Percentiles rank a stretch among this genome's conserved stretches.
phyloP scores from a whole-genome alignment of 2,797 vertebrate genomes.

The Phoebastria nigripes region DNA sequence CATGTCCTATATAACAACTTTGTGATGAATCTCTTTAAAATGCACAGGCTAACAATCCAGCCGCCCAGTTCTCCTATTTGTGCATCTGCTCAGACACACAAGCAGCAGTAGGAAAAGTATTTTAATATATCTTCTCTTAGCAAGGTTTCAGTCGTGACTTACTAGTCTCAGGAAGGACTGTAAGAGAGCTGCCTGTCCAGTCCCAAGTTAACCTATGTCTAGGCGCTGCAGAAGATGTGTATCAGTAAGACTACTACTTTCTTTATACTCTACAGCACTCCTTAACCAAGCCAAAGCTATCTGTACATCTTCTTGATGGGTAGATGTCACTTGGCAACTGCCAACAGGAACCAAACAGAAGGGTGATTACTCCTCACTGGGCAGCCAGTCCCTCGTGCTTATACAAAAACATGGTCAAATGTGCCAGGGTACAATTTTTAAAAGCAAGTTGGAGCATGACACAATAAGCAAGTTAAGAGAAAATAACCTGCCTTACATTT shows the following conservation, averaged over 20 bases:
- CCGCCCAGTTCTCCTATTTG: neutral
- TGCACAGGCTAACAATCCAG: neutral
- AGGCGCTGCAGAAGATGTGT: neutral
- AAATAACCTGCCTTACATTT: neutral
- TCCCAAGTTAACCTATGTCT: neutral
- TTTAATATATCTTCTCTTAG: neutral
- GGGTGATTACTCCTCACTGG: neutral
- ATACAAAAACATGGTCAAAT: neutral
- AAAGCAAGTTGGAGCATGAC: neutral
- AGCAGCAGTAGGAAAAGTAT: neutral
- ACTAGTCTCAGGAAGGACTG: neutral
- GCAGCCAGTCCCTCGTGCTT: neutral
- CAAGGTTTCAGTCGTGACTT: neutral
- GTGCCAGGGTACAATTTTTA: neutral
- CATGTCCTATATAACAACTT: constrained; percentile 8
- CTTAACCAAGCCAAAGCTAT: neutral
- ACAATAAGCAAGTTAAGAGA: neutral
- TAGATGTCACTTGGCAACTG: neutral
- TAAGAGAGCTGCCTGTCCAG: neutral
- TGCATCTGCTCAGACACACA: neutral
- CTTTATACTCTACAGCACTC: neutral
- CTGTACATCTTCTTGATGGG: neutral
- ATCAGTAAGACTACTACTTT: neutral
- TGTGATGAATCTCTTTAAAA: constrained; percentile 22
- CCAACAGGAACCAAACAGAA: neutral